Conservation (phyloP, 2,113 vertebrate genomes). For the Pachypanchax playfairii region DNA sequence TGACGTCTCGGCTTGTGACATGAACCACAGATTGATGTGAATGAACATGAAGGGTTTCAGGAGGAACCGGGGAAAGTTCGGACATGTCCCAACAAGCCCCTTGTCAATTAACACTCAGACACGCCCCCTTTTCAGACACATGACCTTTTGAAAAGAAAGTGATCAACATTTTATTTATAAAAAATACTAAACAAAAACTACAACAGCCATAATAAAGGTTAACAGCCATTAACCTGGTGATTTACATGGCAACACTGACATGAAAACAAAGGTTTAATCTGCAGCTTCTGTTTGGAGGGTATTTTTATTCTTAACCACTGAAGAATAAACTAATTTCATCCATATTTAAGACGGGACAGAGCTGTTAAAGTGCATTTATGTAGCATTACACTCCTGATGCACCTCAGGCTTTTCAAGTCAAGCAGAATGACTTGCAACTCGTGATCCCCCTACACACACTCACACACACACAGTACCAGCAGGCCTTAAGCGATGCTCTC, state of each 20-base stretch:
- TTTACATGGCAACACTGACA: not conserved
- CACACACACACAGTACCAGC: not conserved
- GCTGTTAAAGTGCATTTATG: conserved; percentile 5
- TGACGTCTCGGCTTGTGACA: not conserved
- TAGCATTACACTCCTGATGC: conserved; percentile 26
- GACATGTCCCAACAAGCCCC: conserved; percentile 52
- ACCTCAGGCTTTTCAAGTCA: conserved; percentile 48
- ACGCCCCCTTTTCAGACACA: not conserved
- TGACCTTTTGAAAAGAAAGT: no score
- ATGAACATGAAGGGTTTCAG: not conserved
- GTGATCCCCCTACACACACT: conserved; percentile 55
- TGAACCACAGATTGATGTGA: no score
- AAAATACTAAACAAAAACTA: no score
- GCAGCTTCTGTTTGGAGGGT: no score
- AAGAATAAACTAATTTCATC: not conserved
- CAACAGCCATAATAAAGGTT: not conserved
- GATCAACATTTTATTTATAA: no score
- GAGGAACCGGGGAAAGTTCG: not conserved
- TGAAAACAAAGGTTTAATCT: no score
- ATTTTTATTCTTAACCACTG: not conserved
- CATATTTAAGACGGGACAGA: not conserved
- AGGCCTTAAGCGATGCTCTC: conserved; percentile 59
- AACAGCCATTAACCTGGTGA: no score
- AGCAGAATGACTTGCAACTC: conserved; percentile 70
- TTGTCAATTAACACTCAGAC: no score